phyloP scores from a whole-genome alignment of 2,113 vertebrate species.

The Austrofundulus limnaeus region DNA sequence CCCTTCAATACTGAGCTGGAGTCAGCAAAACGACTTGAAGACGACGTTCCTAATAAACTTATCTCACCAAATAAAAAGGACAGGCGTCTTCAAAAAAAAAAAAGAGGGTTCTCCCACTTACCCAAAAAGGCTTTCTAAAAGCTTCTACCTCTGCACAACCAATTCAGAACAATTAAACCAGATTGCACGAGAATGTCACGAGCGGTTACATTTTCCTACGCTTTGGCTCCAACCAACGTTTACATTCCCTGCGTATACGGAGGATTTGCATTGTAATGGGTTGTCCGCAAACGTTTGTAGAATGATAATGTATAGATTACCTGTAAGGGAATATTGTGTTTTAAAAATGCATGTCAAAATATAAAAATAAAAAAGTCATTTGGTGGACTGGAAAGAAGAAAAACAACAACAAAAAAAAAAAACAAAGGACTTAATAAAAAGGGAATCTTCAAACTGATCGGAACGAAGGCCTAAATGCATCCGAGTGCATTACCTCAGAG shows the following conservation, averaged over 20 bases:
- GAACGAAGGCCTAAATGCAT: constrained; percentile 95
- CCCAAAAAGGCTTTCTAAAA: constrained; percentile 98
- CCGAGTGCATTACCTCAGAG: constrained; percentile 98
- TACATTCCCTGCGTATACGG: constrained; percentile 82
- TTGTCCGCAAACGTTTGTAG: constrained; percentile 89
- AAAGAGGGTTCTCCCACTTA: constrained; percentile 93
- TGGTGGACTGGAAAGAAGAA: constrained; percentile 91
- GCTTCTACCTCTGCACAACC: constrained; percentile 99
- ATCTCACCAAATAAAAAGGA: constrained; percentile 98
- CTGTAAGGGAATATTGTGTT: constrained; percentile 92
- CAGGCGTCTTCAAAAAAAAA: constrained; percentile 85
- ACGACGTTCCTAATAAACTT: constrained; percentile 92
- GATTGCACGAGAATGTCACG: constrained; percentile 95
- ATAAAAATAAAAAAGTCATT: constrained; percentile 87
- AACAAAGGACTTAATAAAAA: constrained; percentile 77
- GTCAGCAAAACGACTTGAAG: constrained; percentile 95
- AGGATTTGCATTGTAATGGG: constrained; percentile 88
- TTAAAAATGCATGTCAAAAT: constrained; percentile 92
- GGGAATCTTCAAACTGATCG: constrained; percentile 82
- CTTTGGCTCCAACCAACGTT: constrained; percentile 87
- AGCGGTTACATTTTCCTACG: constrained; percentile 89
- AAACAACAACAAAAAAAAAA: too few species aligned
- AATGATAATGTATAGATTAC: constrained; percentile 88
- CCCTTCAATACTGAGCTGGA: constrained; percentile 90
- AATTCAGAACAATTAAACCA: constrained; percentile 93